Base-by-base conservation (phyloP, 2,113 vertebrate genomes). In the Onychorhynchus coronatus region DNA sequence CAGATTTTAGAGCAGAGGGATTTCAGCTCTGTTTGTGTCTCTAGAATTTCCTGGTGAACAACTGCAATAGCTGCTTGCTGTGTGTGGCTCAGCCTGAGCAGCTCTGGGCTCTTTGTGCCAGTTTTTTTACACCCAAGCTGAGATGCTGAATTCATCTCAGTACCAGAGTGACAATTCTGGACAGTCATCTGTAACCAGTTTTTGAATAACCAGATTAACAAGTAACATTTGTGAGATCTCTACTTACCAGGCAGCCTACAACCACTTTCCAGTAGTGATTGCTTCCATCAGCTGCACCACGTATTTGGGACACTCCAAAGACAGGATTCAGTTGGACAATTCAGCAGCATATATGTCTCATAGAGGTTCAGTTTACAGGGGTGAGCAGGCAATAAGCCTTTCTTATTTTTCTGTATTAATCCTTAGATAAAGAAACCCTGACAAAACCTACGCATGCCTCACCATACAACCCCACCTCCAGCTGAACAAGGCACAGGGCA, bases 401-500 rank as follows among this genome's bases (percentile, higher is more conserved):
- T 46, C 23, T 22, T 9, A 27, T 39, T 53, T 61, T 75, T 72
- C n/a, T 28, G 44, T 39, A 5, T 55, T 61, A 59, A 28, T 24
- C 18, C 20, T 65, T 55, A 79, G 27, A 49, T 44, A 58, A 78
- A 68, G 30, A 86, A 79, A 49, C 2, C 1, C 6, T 28, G 42
- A 5, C 9, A 42, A 78, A 68, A 77, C 19, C 5, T 28, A 46
- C 12, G 27, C 6, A 23, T 3, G 17, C 11, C 15, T 12, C 11
- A 21, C 28, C 50, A 46, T 41, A 7, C 33, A 35, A 2, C 1
- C 5, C 28, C 12, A 21, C 30, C 1, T 3, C 6, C 1, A 2
- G 11, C 3, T 28, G 27, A 62, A 46, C 7, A 55, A 55, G 12
- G 7, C 14, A 55, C 17, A 16, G 73, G 22, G 22, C 46, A 59